Conservation (phyloP, 2,888 invertebrate species). For the Sarcophaga variegata region DNA sequence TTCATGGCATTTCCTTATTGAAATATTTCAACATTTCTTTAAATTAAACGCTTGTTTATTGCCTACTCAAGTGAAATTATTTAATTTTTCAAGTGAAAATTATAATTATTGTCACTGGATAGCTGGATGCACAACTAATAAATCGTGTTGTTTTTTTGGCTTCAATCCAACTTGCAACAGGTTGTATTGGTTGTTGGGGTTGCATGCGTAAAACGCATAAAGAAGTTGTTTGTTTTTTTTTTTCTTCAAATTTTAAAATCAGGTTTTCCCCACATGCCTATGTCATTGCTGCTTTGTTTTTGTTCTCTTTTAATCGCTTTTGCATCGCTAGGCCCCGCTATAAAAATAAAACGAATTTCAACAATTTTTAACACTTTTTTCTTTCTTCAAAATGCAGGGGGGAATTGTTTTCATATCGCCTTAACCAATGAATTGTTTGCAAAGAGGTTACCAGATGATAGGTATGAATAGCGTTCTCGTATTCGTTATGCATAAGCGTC, state of each 20-base stretch:
- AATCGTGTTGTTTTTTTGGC: neutral
- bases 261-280: slow-evolving; percentile 26
- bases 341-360: neutral
- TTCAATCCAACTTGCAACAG: slow-evolving; percentile 40
- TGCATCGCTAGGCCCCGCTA: neutral
- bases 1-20: slow-evolving; percentile 56
- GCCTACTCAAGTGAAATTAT: slow-evolving; percentile 58
- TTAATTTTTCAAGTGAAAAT: slow-evolving; percentile 66
- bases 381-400: neutral
- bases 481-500: no score
- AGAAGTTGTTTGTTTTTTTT: slow-evolving; percentile 9
- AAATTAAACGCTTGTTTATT: slow-evolving; percentile 33
- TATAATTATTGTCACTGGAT: slow-evolving; percentile 47
- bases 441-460: no score
- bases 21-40: slow-evolving; percentile 31
- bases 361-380: slow-evolving; percentile 37
- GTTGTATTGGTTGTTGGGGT: slow-evolving; percentile 33
- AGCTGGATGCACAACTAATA: neutral
- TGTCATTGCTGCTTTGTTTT: neutral
- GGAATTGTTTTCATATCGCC: no score
- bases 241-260: neutral
- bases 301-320: slow-evolving; percentile 38
- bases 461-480: no score
- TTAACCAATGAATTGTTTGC: no score
- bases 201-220: slow-evolving; percentile 63